Base-by-base conservation (phyloP, 2,797 vertebrate genomes). In the Champsocephalus esox region DNA sequence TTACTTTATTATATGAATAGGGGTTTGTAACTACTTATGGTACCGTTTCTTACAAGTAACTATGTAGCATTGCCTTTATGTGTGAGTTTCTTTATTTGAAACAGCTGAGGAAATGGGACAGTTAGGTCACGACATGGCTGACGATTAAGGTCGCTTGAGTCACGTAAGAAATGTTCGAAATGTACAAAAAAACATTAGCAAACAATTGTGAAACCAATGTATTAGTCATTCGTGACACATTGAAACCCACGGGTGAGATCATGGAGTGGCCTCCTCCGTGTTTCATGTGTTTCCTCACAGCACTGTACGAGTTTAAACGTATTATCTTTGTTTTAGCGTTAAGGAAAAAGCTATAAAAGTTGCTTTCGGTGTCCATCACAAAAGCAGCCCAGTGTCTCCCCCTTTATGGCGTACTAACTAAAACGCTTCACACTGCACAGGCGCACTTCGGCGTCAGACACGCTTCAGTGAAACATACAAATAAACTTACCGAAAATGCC, bases 331-430 rank as follows among this genome's bases (percentile, higher is more conserved):
- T 73, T 67, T 67, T 50, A 12, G 14, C 34, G 51, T 0, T 38
- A 79, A 50, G 64, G 78, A 66, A 81, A 71, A 83, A 70, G 60
- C 74, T 68, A 0, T 54, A 83, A 88, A 92, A 92, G 90, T 93
- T 92, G 73, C 56, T 41, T 21, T 2, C 12, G 2, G 57, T 68
- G 46, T 58, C 81, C 58, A 74, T 57, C 77, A 84, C 84, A 73
- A 66, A 56, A 81, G 77, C 86, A 63, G 84, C 66, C 64, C 85
- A 62, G 68, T 41, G 84, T 75, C 71, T 49, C 45, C 21, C 54
- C 75, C 89, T 92, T 93, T 93, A 92, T 95, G 93, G 92, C 93
- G 94, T 85, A 94, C 88, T 72, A 93, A 91, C 78, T 93, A 92
- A 94, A 93, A 92, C 56, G 88, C 80, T 88, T 71, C 85, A 45